phyloP scores from a whole-genome alignment of 2,888 invertebrate genomes.

The Odontomyia ornata region DNA sequence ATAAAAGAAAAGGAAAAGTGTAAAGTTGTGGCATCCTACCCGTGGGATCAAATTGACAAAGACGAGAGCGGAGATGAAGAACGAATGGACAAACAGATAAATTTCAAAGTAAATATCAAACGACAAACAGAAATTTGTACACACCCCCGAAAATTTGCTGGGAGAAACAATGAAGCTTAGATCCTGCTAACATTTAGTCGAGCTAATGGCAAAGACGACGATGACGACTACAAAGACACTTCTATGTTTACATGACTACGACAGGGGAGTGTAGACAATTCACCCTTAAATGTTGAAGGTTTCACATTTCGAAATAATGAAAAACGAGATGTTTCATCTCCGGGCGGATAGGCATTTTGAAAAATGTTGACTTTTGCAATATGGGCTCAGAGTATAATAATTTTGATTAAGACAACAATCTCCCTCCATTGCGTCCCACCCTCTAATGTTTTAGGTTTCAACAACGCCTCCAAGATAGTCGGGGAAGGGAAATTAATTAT shows the following conservation, averaged over 20 bases:
- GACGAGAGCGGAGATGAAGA: background rate
- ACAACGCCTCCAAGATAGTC: no score
- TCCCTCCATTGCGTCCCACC: background rate
- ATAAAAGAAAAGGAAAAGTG: constrained; percentile 3
- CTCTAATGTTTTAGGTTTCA: background rate
- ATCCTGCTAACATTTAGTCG: background rate
- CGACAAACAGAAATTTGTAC: constrained; percentile 43
- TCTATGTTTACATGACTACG: background rate
- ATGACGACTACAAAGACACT: background rate
- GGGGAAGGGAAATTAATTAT: constrained; percentile 24
- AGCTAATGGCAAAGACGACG: constrained; percentile 4
- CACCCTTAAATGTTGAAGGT: background rate
- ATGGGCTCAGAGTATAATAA: background rate
- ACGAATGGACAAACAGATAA: constrained; percentile 45
- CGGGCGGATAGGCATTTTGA: background rate
- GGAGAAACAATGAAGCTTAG: background rate
- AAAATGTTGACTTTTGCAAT: constrained; percentile 29
- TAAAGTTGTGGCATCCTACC: constrained; percentile 1
- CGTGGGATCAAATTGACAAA: background rate
- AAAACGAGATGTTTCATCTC: constrained; percentile 31
- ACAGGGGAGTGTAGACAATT: background rate
- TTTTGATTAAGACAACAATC: constrained; percentile 27
- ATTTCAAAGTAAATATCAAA: constrained; percentile 48
- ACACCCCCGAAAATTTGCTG: constrained; percentile 24
- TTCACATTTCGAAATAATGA: constrained; percentile 14